Evolutionary conservation across 23 tunicate species (phyloP).

Genomic region (Styela clava): DNA sequence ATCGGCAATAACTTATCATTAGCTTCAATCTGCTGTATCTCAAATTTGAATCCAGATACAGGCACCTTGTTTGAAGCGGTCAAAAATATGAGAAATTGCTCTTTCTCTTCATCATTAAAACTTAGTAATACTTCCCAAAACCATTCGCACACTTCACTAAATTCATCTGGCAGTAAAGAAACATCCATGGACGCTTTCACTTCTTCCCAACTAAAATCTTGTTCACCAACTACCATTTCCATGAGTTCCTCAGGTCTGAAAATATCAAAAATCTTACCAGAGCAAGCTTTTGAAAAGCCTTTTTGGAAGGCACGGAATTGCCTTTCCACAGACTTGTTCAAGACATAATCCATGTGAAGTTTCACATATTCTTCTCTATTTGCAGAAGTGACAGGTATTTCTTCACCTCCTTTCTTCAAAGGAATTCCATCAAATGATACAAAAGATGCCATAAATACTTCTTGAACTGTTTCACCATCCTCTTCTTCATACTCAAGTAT

Average conservation of each 20-base stretch:
- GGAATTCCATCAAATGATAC: slow-evolving; percentile 47
- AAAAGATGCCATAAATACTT: slow-evolving; percentile 47
- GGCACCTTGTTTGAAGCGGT: slow-evolving; percentile 60
- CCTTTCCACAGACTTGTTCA: slow-evolving; percentile 56
- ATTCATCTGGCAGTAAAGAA: slow-evolving; percentile 44
- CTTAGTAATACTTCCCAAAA: slow-evolving; percentile 90
- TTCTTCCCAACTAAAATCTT: slow-evolving; percentile 79
- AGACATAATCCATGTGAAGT: slow-evolving; percentile 50
- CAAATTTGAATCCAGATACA: slow-evolving; percentile 59
- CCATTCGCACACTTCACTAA: slow-evolving; percentile 48
- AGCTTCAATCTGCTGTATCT: slow-evolving; percentile 15
- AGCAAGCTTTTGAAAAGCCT: slow-evolving; percentile 82
- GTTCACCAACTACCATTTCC: slow-evolving; percentile 91
- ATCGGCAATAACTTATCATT: background rate
- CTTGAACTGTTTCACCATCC: slow-evolving; percentile 47
- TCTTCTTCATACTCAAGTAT: slow-evolving; percentile 27
- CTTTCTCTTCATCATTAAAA: slow-evolving; percentile 59
- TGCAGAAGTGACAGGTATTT: slow-evolving; percentile 53
- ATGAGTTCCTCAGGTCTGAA: slow-evolving; percentile 85
- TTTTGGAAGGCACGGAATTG: slow-evolving; percentile 60
- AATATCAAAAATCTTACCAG: slow-evolving; percentile 50
- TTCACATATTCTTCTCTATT: slow-evolving; percentile 80
- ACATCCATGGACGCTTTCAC: slow-evolving; percentile 52
- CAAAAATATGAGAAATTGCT: slow-evolving; percentile 65
- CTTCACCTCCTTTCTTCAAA: slow-evolving; percentile 48